Conservation (phyloP, 2,888 invertebrate species). For the Choristoneura rosaceana region DNA sequence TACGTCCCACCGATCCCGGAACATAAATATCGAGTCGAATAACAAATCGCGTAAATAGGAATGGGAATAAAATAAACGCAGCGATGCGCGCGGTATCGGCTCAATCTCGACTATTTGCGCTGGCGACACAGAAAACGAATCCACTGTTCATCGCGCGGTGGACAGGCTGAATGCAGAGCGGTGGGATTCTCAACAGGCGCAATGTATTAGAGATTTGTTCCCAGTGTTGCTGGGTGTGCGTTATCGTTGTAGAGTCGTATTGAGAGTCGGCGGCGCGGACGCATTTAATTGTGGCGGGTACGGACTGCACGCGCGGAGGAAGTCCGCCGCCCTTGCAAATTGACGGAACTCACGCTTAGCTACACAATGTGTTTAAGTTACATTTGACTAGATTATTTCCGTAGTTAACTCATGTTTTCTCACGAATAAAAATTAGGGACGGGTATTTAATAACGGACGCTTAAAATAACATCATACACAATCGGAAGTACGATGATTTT, state of each 20-base stretch:
- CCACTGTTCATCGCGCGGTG: background rate
- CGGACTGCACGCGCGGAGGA: slow-evolving; percentile 41
- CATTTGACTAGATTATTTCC: slow-evolving; percentile 5
- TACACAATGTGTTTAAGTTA: slow-evolving; percentile 19
- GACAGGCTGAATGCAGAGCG: background rate
- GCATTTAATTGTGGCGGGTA: slow-evolving; percentile 78
- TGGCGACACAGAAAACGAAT: background rate
- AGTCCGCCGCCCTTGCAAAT: slow-evolving; percentile 35
- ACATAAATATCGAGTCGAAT: slow-evolving; percentile 65
- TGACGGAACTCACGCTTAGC: slow-evolving; percentile 31
- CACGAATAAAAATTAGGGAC: background rate
- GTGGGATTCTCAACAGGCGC: background rate
- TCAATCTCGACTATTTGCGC: background rate
- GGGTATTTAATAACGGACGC: background rate
- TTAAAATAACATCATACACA: background rate
- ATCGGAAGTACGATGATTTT: background rate
- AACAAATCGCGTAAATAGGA: slow-evolving; percentile 62
- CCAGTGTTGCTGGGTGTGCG: background rate
- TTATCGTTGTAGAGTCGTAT: slow-evolving; percentile 49
- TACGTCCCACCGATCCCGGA: slow-evolving; percentile 54
- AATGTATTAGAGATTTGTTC: background rate
- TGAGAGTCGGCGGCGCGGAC: slow-evolving; percentile 71
- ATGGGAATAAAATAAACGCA: slow-evolving; percentile 54
- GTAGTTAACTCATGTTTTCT: slow-evolving; percentile 7
- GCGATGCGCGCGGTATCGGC: slow-evolving; percentile 56